A percentile compares a stretch with the other conserved stretches of the same genome.
These are phyloP conservation scores for Gymnogyps californianus DNA, from an alignment of 2,113 vertebrate genomes.

Conservation along the genomic window DNA sequence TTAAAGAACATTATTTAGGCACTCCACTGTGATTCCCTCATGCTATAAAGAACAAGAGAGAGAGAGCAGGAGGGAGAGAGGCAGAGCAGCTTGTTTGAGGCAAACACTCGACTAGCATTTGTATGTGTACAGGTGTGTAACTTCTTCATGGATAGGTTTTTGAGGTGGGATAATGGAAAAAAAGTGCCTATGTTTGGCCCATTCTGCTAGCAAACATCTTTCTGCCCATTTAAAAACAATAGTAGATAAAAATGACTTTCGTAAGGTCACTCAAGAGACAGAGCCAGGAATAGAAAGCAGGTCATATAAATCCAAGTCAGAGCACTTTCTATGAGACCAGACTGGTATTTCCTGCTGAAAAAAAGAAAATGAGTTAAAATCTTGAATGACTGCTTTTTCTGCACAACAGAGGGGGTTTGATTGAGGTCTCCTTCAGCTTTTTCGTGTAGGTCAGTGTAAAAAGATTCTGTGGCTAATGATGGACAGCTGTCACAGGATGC, in stretches of 20 bases:
- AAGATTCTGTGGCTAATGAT: neutral
- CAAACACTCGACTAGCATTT: neutral
- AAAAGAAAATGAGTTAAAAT: constrained; percentile 19
- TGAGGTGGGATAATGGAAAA: neutral
- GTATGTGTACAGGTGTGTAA: neutral
- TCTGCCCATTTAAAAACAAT: constrained; percentile 43
- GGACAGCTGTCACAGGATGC: constrained; percentile 2
- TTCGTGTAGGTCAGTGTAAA: neutral
- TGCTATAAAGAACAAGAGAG: constrained; percentile 12
- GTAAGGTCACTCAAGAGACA: constrained; percentile 31
- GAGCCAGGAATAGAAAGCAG: constrained; percentile 51
- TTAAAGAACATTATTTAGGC: constrained; percentile 25
- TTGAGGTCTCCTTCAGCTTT: constrained; percentile 32
- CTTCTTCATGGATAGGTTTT: neutral
- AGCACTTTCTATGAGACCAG: constrained; percentile 22
- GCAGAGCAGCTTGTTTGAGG: neutral
- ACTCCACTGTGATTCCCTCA: neutral
- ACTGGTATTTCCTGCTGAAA: constrained; percentile 24
- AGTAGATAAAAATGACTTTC: constrained; percentile 30
- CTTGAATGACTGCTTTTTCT: constrained; percentile 18
- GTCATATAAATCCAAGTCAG: constrained; percentile 45
- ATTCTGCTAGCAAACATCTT: neutral
- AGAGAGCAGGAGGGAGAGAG: neutral
- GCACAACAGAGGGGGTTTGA: neutral
- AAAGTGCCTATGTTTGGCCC: neutral